Evolutionary conservation across 2,113 vertebrate genomes (phyloP).

Genomic region (Rhegmatorhina hoffmannsi): DNA sequence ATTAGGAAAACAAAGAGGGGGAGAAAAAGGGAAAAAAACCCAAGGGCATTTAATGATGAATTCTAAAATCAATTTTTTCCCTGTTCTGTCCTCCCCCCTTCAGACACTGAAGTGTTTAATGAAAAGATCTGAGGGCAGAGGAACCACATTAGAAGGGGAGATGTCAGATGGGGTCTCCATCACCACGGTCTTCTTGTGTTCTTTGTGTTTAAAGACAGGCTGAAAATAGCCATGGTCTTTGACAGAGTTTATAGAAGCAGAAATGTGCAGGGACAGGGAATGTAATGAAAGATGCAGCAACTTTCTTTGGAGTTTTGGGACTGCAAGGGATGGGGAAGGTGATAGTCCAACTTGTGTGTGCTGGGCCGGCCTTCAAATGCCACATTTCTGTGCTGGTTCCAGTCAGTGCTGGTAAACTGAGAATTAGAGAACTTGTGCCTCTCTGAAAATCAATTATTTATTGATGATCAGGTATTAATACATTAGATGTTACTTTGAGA

Average conservation of each 20-base stretch:
- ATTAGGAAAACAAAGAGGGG: not conserved
- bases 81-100: not conserved
- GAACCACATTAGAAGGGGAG: not conserved
- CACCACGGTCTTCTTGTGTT: not conserved
- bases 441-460: not conserved
- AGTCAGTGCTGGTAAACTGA: not conserved
- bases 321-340: not conserved
- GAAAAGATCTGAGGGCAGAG: not conserved
- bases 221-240: not conserved
- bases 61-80: slow-evolving; percentile 13
- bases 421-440: not conserved
- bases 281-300: not conserved
- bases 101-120: not conserved
- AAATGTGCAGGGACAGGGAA: not conserved
- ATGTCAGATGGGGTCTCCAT: not conserved
- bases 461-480: not conserved
- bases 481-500: not conserved
- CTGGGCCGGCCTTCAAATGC: not conserved
- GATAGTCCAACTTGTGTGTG: not conserved
- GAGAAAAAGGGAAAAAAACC: not conserved
- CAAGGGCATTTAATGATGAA: not conserved
- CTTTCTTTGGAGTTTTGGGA: not conserved
- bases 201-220: not conserved
- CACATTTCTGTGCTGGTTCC: not conserved
- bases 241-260: not conserved